These are phyloP conservation scores for Porites evermanni DNA, from an alignment of 92 coral and sea anemone genomes.

Conservation along the genomic window DNA sequence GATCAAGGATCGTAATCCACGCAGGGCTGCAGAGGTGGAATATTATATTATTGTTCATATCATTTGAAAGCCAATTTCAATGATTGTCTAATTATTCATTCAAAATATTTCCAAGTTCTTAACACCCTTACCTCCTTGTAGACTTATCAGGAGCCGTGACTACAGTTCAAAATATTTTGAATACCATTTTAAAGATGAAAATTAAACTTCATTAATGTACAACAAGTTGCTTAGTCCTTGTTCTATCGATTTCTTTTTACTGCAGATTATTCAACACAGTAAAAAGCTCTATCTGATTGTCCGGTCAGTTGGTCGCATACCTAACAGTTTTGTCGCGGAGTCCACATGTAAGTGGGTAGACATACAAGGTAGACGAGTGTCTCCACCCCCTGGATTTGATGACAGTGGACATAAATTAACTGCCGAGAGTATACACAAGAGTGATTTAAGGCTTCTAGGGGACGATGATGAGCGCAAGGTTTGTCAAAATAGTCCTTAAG, in stretches of 20 bases:
- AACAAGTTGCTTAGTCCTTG: neutral
- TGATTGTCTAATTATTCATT: too few species aligned
- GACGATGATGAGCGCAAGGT: constrained; percentile 99
- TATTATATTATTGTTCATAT: too few species aligned
- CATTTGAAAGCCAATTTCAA: too few species aligned
- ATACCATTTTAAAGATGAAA: too few species aligned
- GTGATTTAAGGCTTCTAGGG: constrained; percentile 93
- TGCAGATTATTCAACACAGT: constrained; percentile 77
- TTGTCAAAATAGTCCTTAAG: neutral
- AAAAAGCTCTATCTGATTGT: constrained; percentile 82
- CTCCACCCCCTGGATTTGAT: constrained; percentile 91
- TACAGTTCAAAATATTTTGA: too few species aligned
- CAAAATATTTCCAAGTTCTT: too few species aligned
- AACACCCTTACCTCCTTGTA: too few species aligned
- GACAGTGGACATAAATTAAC: constrained; percentile 76
- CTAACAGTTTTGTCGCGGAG: constrained; percentile 90
- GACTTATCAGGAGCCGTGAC: too few species aligned
- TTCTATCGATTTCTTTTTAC: neutral
- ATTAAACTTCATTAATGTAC: neutral
- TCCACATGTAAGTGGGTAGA: constrained; percentile 96
- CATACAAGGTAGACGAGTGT: constrained; percentile 71
- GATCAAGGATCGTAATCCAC: too few species aligned
- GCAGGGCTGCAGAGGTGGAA: too few species aligned
- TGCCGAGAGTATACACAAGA: constrained; percentile 81
- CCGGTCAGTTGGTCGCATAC: constrained; percentile 92